phyloP scores from a whole-genome alignment of 1,140 invertebrate species.

The Thalassaphorura encarpata region DNA sequence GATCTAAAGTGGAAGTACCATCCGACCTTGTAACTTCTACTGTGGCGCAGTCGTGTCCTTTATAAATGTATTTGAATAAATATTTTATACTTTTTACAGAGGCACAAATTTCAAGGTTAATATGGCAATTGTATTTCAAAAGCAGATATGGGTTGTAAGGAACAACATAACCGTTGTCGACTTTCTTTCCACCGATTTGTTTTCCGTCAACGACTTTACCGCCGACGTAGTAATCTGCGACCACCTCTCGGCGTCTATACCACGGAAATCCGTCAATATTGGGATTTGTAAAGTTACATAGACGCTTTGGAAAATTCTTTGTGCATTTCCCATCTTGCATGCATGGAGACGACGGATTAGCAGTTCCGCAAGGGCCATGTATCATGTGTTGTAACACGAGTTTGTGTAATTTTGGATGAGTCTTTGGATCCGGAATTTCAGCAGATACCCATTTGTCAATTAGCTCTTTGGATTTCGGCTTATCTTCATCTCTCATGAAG shows the following conservation, averaged over 20 bases:
- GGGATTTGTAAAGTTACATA: slow-evolving; percentile 30
- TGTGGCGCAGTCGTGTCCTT: slow-evolving; percentile 26
- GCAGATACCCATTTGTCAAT: slow-evolving; percentile 30
- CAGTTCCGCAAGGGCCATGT: slow-evolving; percentile 13
- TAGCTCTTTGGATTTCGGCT: slow-evolving; percentile 14
- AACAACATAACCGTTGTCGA: slow-evolving; percentile 45
- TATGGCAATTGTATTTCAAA: slow-evolving; percentile 42
- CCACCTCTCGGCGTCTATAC: slow-evolving; percentile 29
- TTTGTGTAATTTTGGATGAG: slow-evolving; percentile 8
- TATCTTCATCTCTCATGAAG: slow-evolving; percentile 25
- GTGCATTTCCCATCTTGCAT: slow-evolving; percentile 35
- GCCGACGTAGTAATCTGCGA: no score
- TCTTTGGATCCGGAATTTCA: slow-evolving; percentile 29
- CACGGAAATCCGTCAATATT: slow-evolving; percentile 37
- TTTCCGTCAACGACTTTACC: no score
- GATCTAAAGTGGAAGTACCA: not conserved
- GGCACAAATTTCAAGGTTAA: slow-evolving; percentile 45
- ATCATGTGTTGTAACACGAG: slow-evolving; percentile 12
- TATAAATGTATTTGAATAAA: slow-evolving; percentile 35
- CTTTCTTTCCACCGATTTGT: slow-evolving; percentile 2
- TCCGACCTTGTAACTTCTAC: slow-evolving; percentile 15
- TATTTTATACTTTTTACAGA: slow-evolving; percentile 46
- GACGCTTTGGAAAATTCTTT: slow-evolving; percentile 33
- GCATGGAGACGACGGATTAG: slow-evolving; percentile 18
- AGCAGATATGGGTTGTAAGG: slow-evolving; percentile 44